Conservation (phyloP, 2,797 vertebrate species). For the Brotogeris chrysoptera region DNA sequence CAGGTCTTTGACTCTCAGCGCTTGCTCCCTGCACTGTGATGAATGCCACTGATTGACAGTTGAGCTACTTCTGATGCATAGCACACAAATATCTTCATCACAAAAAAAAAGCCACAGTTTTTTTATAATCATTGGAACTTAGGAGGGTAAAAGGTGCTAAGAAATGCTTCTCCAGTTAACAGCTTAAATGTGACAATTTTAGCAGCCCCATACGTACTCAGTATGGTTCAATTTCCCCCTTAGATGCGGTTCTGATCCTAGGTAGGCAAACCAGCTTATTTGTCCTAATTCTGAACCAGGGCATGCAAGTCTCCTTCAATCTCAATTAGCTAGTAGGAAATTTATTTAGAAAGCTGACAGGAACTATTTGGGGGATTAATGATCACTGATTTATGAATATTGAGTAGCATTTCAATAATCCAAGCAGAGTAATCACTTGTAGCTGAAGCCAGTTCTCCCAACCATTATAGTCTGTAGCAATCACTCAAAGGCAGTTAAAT, state of each 20-base stretch:
- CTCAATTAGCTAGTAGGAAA: constrained; percentile 80
- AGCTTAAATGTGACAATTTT: not conserved
- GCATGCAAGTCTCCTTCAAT: constrained; percentile 76
- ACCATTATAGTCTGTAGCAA: constrained; percentile 72
- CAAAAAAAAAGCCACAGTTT: not conserved
- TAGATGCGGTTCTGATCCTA: constrained; percentile 13
- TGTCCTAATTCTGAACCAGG: constrained; percentile 55
- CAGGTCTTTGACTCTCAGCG: not conserved
- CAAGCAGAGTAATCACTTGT: constrained; percentile 72
- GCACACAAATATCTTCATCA: not conserved
- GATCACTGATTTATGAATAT: constrained; percentile 84
- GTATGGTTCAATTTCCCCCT: not conserved
- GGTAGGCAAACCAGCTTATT: constrained; percentile 33
- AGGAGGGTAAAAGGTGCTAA: not conserved
- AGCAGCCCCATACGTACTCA: not conserved
- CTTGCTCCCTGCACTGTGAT: constrained; percentile 11
- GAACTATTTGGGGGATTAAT: constrained; percentile 83
- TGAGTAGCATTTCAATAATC: constrained; percentile 79
- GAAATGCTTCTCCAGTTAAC: not conserved
- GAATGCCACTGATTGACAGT: not conserved
- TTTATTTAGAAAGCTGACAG: constrained; percentile 81
- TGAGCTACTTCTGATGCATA: not conserved
- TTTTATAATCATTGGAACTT: not conserved
- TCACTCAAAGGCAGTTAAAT: constrained; percentile 82
- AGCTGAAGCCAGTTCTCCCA: constrained; percentile 60